Evolutionary conservation across 2,888 invertebrate genomes (phyloP).

Genomic region (Acholoe squamosa): DNA sequence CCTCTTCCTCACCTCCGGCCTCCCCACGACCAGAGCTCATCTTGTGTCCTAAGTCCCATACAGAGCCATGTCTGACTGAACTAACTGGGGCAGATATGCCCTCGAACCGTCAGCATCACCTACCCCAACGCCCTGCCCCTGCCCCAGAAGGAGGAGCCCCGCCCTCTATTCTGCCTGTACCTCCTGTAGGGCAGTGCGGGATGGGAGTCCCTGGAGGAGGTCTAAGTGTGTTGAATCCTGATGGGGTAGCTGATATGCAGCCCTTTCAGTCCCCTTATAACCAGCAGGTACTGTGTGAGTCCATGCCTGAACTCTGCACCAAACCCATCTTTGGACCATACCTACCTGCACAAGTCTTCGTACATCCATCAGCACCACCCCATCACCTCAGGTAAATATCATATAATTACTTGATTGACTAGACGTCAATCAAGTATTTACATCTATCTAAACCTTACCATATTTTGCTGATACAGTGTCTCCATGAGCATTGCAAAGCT

Average conservation of each 20-base stretch:
- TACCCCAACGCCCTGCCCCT: background rate
- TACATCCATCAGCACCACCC: background rate
- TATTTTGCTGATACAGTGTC: too few relatives aligned
- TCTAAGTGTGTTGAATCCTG: background rate
- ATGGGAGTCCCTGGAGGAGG: background rate
- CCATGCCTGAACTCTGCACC: constrained; percentile 42
- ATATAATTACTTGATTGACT: too few relatives aligned
- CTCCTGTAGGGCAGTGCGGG: background rate
- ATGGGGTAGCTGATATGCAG: background rate
- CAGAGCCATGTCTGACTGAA: constrained; percentile 2
- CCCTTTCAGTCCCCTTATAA: background rate
- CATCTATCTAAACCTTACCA: too few relatives aligned
- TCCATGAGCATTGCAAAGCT: too few relatives aligned
- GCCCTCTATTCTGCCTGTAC: background rate
- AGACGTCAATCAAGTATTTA: too few relatives aligned
- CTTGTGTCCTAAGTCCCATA: constrained; percentile 48
- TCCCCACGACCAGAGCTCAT: background rate
- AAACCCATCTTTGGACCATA: constrained; percentile 52
- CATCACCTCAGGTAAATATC: background rate
- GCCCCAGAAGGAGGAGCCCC: background rate
- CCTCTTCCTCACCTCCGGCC: background rate
- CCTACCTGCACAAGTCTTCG: constrained; percentile 26
- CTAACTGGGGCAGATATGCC: background rate
- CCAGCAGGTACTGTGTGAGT: constrained; percentile 40
- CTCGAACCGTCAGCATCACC: background rate